These are phyloP conservation scores for Hyppa rectilinea DNA, from an alignment of 2,888 invertebrate species.

Conservation along the genomic window DNA sequence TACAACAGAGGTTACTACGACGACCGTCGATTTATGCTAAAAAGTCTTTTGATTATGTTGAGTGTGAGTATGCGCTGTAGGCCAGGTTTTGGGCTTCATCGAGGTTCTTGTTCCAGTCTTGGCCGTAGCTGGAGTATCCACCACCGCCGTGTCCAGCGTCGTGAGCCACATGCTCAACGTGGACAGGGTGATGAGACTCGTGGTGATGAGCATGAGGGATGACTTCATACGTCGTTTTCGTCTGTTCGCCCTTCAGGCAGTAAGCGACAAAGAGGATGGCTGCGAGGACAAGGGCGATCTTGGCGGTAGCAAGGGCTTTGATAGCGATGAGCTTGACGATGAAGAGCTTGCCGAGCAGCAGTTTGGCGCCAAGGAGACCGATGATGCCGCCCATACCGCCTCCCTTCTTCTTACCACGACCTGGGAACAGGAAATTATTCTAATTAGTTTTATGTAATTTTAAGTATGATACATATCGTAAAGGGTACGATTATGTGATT, in stretches of 20 bases:
- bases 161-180: conserved; percentile 87
- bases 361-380: conserved; percentile 90
- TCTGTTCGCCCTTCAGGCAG: conserved; percentile 85
- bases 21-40: conserved; percentile 42
- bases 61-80: conserved; percentile 92
- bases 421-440: conserved; percentile 77
- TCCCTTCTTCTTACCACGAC: conserved; percentile 93
- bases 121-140: conserved; percentile 80
- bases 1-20: conserved; percentile 81
- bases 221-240: conserved; percentile 87
- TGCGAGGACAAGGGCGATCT: conserved; percentile 94
- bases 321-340: conserved; percentile 95
- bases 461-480: not conserved
- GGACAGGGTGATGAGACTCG: conserved; percentile 92
- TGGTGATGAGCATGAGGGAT: conserved; percentile 89
- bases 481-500: not conserved
- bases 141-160: conserved; percentile 81
- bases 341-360: conserved; percentile 90
- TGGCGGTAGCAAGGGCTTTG: conserved; percentile 95
- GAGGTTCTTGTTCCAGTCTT: conserved; percentile 90
- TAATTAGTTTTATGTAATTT: not conserved
- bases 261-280: conserved; percentile 91
- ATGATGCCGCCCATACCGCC: conserved; percentile 93
- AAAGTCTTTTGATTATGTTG: conserved; percentile 70
- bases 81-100: conserved; percentile 93